Conservation (phyloP, 2,888 invertebrate genomes). For the Leucania comma region DNA sequence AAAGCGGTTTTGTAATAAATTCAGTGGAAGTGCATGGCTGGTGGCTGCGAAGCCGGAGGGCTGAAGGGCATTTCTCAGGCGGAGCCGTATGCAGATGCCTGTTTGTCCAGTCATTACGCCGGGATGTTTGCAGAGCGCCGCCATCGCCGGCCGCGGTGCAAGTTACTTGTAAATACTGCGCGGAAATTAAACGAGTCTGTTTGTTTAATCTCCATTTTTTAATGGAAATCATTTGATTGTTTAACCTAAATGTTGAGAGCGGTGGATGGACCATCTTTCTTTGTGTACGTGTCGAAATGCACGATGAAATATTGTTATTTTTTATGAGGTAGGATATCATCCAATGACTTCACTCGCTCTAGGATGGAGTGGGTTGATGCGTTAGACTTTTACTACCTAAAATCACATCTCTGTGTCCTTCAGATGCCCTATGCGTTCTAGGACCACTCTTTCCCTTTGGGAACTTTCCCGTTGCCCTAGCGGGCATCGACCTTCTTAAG, state of each 20-base stretch:
- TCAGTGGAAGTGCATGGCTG: conserved; percentile 60
- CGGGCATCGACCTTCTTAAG: too few species aligned
- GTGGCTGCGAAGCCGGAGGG: conserved; percentile 28
- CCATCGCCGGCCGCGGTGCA: conserved; percentile 61
- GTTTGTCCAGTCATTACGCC: conserved; percentile 91
- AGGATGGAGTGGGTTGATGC: too few species aligned
- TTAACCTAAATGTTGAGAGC: conserved; percentile 25
- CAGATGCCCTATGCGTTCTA: too few species aligned
- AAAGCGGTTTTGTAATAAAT: conserved; percentile 62
- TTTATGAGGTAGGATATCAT: too few species aligned
- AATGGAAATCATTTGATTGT: conserved; percentile 38
- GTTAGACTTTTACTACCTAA: too few species aligned
- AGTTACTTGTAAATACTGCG: conserved; percentile 47
- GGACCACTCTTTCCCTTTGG: too few species aligned
- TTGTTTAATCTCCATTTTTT: conserved; percentile 41
- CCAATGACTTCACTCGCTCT: too few species aligned
- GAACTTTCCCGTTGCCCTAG: too few species aligned
- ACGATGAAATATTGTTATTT: too few species aligned
- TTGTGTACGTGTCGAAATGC: not conserved
- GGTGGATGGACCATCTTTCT: not conserved
- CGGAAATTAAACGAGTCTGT: conserved; percentile 46
- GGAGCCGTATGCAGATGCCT: conserved; percentile 91
- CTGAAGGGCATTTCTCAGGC: conserved; percentile 66
- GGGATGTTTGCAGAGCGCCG: conserved; percentile 76
- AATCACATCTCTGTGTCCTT: too few species aligned